These are phyloP conservation scores for Colistium nudipinnis DNA, from an alignment of 2,113 vertebrate species.

Conservation along the genomic window DNA sequence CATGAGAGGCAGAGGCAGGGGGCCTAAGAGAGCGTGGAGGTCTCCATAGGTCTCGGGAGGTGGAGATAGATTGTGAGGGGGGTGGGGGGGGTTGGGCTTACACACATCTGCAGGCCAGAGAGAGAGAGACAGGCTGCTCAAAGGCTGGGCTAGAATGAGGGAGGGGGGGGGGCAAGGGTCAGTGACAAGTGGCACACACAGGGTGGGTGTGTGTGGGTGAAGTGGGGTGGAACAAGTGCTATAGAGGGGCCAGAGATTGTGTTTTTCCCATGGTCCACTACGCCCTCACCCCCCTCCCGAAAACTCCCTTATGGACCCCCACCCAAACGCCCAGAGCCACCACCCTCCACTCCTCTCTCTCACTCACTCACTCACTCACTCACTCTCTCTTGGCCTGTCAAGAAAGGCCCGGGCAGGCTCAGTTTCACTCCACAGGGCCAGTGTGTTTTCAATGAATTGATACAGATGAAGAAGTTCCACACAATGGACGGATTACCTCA, in stretches of 20 bases:
- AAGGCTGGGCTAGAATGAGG: constrained; percentile 69
- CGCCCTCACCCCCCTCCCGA: constrained; percentile 33
- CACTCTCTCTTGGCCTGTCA: constrained; percentile 54
- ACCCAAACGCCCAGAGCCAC: constrained; percentile 26
- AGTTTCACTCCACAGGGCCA: constrained; percentile 86
- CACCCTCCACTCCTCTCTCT: constrained; percentile 1
- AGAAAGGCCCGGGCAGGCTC: constrained; percentile 82
- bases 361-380: constrained; percentile 29
- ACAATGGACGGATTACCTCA: constrained; percentile 85
- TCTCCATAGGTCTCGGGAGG: constrained; percentile 16
- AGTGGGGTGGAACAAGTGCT: constrained; percentile 83
- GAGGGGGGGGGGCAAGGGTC: constrained; percentile 72
- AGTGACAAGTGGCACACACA: constrained; percentile 83
- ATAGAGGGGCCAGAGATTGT: constrained; percentile 75
- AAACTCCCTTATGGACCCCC: constrained; percentile 34
- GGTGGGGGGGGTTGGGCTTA: constrained; percentile 1
- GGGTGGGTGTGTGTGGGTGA: constrained; percentile 71
- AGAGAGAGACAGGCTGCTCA: constrained; percentile 57
- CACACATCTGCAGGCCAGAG: constrained; percentile 66
- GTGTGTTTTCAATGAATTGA: constrained; percentile 84
- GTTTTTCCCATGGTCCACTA: constrained; percentile 85
- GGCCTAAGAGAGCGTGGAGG: constrained; percentile 45
- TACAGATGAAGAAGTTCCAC: constrained; percentile 85
- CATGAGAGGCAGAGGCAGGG: constrained; percentile 25
- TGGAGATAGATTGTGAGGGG: neutral